A percentile compares a stretch with the other conserved stretches of the same genome.
Conservation (phyloP, 2,113 vertebrate genomes). For the Motacilla tschutschensis region DNA sequence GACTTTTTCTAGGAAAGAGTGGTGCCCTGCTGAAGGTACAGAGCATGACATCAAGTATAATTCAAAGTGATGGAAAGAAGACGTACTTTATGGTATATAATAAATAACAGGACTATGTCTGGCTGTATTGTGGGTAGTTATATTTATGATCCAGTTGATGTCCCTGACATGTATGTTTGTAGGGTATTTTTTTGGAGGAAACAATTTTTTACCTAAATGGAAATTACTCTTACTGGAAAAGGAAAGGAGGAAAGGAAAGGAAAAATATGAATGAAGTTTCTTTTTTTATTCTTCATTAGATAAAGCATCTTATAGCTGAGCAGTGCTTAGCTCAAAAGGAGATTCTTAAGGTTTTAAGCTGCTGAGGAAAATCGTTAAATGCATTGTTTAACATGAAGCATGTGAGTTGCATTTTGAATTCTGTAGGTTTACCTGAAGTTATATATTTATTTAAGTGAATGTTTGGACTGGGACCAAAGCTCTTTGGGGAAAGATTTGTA, state of each 20-base stretch:
- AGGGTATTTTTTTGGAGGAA: not conserved
- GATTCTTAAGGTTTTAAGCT: not conserved
- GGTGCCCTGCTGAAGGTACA: not conserved
- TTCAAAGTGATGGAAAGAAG: conserved; percentile 31
- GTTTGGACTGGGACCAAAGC: not conserved
- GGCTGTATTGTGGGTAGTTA: not conserved
- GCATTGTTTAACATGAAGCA: not conserved
- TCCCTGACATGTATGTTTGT: conserved; percentile 8
- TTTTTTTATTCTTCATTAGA: not conserved
- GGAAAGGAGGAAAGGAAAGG: not conserved
- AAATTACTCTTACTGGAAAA: conserved; percentile 1
- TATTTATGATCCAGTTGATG: conserved; percentile 6
- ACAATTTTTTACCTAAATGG: not conserved
- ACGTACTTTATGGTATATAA: conserved; percentile 23
- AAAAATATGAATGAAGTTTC: not conserved
- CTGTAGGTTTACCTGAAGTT: not conserved
- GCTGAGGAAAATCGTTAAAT: not conserved
- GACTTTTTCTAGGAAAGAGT: conserved; percentile 5
- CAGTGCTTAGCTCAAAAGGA: not conserved
- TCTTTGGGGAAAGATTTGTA: not conserved
- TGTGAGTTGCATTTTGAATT: not conserved
- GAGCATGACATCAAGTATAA: not conserved
- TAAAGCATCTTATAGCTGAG: not conserved
- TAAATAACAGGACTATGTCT: conserved; percentile 24
- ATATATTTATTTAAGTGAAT: not conserved